Percentiles rank a stretch among this genome's conserved stretches.
phyloP scores from a whole-genome alignment of 2,888 invertebrate genomes.

The Craniophora ligustri region DNA sequence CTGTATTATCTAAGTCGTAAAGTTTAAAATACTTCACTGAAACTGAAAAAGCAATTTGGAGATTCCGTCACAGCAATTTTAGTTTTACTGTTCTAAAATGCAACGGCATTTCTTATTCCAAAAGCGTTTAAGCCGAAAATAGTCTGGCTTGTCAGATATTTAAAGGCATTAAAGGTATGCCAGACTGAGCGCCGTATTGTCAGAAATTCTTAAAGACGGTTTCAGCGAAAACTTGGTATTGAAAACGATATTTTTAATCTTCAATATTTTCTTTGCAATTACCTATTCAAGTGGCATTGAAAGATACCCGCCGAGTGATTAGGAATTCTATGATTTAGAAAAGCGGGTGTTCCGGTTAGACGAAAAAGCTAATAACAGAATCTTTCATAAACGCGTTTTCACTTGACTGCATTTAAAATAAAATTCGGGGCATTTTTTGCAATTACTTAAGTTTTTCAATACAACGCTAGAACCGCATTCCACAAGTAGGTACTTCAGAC shows the following conservation, averaged over 20 bases:
- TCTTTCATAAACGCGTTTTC: slow-evolving; percentile 3
- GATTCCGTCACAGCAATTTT: slow-evolving; percentile 28
- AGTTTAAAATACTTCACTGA: slow-evolving; percentile 31
- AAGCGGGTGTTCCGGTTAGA: too few relatives aligned
- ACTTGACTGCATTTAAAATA: slow-evolving; percentile 20
- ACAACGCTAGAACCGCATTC: neutral
- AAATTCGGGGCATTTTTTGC: neutral
- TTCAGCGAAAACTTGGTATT: slow-evolving; percentile 51
- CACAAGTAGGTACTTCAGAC: slow-evolving; percentile 5
- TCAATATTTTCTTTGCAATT: slow-evolving; percentile 32
- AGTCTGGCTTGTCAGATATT: neutral
- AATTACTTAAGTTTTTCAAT: neutral
- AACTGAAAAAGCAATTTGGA: slow-evolving; percentile 46
- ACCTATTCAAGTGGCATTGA: slow-evolving; percentile 13
- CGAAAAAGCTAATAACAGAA: too few relatives aligned
- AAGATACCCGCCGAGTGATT: slow-evolving; percentile 1
- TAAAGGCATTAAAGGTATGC: slow-evolving; percentile 6
- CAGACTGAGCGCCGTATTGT: slow-evolving; percentile 40
- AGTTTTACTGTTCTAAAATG: slow-evolving; percentile 2
- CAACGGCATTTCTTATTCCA: slow-evolving; percentile 13
- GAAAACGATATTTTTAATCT: slow-evolving; percentile 54
- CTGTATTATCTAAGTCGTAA: slow-evolving; percentile 17
- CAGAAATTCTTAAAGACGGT: slow-evolving; percentile 50
- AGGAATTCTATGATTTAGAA: slow-evolving; percentile 5
- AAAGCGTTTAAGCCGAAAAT: slow-evolving; percentile 16